Base-by-base conservation (phyloP, 1,140 invertebrate genomes). In the Solenopsis fugax region DNA sequence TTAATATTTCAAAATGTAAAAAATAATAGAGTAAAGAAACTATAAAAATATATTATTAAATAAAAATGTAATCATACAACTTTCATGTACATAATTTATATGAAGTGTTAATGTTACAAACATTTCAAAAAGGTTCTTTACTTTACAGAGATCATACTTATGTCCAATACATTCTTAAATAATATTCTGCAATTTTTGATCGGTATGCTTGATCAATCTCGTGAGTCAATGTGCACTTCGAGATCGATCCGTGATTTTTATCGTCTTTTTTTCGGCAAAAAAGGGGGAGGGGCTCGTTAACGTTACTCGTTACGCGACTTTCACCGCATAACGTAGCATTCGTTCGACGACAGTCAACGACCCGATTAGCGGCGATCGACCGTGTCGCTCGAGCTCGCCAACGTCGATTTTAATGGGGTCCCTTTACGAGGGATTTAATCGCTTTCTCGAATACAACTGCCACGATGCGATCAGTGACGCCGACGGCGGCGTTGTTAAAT, bases 261-360 rank as follows among this genome's bases (percentile, higher is more conserved):
- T 75, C n/a, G 16, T 9, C 24, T 29, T 16, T 67, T 48, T 65
- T 69, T 69, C 13, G 13, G n/a, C 41, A 37, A 18, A 0, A 41
- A 41, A 41, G 3, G n/a, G 13, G 62, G 1, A 18, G 21, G 21
- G 4, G 4, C n/a, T 9, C 48, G 54, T 76, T 60, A 76, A 72
- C 18, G 3, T 29, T 78, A 65, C 29, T 12, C 9, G 45, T 60
- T 73, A 60, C 24, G 12, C 69, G 41, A 84, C 80, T 84, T 84
- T 84, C 80, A 84, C 80, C 69, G 34, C 29, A 6, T 45, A 29
- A 48, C 58, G 21, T 41, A 18, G 24, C 4, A 2, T 29, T 80
- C 75, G 50, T 34, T 72, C 24, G 41, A 60, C 12, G 12, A 72
- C 78, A 72, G 78, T 82, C 78, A 82, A 82, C 69, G 80, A 84